A percentile compares a stretch with the other conserved stretches of the same genome.
Conservation (phyloP, 2,113 vertebrate species). For the Miniopterus natalensis region DNA sequence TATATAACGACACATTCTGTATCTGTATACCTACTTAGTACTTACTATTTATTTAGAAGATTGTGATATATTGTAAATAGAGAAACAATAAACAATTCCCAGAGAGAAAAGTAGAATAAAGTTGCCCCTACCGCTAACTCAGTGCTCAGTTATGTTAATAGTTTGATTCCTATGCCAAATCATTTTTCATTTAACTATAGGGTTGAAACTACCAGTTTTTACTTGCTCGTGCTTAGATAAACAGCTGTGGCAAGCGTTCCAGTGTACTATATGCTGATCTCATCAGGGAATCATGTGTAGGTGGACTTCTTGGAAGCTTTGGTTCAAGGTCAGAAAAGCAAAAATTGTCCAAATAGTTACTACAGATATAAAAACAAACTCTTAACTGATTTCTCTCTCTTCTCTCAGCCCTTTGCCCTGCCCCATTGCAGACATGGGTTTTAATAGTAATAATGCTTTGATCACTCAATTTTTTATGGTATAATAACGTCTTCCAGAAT, state of each 20-base stretch:
- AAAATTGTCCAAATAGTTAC: conserved; percentile 54
- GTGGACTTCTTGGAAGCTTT: conserved; percentile 53
- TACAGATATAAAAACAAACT: neutral
- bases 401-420: neutral
- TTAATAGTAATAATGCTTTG: neutral
- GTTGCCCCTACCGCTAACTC: neutral
- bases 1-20: neutral
- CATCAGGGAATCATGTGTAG: conserved; percentile 59
- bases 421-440: neutral
- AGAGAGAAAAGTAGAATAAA: conserved; percentile 12
- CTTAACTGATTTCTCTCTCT: neutral
- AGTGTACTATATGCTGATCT: conserved; percentile 58
- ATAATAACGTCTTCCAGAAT: neutral
- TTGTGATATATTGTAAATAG: neutral
- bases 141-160: conserved; percentile 26
- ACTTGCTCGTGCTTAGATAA: conserved; percentile 75
- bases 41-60: neutral
- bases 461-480: neutral
- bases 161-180: conserved; percentile 68
- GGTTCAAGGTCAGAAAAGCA: conserved; percentile 42
- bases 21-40: neutral
- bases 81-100: conserved; percentile 37
- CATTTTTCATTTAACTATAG: conserved; percentile 62
- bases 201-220: conserved; percentile 60
- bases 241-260: conserved; percentile 24